A percentile compares a stretch with the other conserved stretches of the same genome.
These are phyloP conservation scores for Hippocampus kuda DNA, from an alignment of 2,797 vertebrate genomes.

Conservation along the genomic window DNA sequence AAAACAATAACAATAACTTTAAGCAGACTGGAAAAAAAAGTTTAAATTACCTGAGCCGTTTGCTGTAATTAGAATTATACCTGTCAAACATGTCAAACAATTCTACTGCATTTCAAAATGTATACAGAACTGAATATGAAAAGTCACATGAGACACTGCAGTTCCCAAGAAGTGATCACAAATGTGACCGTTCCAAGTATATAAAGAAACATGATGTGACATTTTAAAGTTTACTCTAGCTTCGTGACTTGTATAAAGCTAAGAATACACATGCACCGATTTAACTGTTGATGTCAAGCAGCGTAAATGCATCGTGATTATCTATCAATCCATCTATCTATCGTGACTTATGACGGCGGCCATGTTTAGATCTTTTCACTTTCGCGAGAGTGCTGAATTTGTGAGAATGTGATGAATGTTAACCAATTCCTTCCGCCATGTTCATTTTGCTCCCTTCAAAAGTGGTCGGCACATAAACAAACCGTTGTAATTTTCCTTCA, in stretches of 20 bases:
- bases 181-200: background rate
- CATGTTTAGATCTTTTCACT: too few relatives aligned
- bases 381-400: too few relatives aligned
- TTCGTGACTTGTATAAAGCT: background rate
- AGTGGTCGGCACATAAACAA: too few relatives aligned
- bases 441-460: too few relatives aligned
- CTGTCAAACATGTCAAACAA: background rate
- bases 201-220: background rate
- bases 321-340: too few relatives aligned
- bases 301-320: too few relatives aligned
- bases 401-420: too few relatives aligned
- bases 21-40: background rate
- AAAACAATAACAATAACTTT: background rate
- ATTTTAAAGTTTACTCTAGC: background rate
- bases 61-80: background rate
- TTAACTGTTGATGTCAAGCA: background rate
- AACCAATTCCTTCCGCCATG: too few relatives aligned
- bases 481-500: constrained; percentile 20
- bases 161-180: background rate
- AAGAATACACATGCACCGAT: background rate
- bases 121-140: background rate
- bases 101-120: background rate
- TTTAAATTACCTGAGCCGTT: background rate
- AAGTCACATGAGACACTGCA: too few relatives aligned
- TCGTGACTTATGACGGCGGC: too few relatives aligned